These are phyloP conservation scores for Lipophrys pholis DNA, from an alignment of 2,113 vertebrate species.

Conservation along the genomic window DNA sequence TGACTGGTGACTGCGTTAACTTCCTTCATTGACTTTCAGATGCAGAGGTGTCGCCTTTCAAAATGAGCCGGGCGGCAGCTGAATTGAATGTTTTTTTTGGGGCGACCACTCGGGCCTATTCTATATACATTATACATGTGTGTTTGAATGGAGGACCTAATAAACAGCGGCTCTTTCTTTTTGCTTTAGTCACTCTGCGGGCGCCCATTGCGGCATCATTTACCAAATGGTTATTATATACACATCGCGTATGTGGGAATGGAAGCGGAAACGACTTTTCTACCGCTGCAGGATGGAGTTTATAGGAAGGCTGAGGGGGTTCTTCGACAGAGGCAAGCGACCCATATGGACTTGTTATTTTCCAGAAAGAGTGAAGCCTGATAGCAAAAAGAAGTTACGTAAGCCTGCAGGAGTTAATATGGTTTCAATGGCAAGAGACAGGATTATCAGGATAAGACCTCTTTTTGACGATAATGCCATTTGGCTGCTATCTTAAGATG, in stretches of 20 bases:
- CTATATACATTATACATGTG: conserved; percentile 3
- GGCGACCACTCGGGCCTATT: not conserved
- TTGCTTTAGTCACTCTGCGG: conserved; percentile 4
- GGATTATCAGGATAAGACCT: conserved; percentile 60
- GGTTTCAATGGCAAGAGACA: conserved; percentile 33
- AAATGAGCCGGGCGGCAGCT: conserved; percentile 23
- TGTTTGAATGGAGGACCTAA: not conserved
- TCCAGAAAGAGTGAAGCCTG: conserved; percentile 30
- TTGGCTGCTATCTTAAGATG: conserved; percentile 68
- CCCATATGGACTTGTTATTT: conserved; percentile 42
- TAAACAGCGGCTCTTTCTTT: not conserved
- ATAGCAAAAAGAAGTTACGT: conserved; percentile 41
- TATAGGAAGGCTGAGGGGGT: conserved; percentile 21
- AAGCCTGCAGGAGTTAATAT: conserved; percentile 35
- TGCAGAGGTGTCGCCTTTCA: conserved; percentile 43
- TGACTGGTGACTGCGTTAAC: conserved; percentile 61
- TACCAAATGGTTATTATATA: conserved; percentile 36
- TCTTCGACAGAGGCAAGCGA: conserved; percentile 39
- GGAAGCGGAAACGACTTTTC: conserved; percentile 24
- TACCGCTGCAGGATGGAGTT: conserved; percentile 23
- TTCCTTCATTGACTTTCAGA: conserved; percentile 68
- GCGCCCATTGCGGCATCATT: conserved; percentile 20
- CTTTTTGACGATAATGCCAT: conserved; percentile 60
- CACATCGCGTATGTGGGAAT: conserved; percentile 3
- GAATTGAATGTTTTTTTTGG: conserved; percentile 15